A percentile compares a stretch with the other conserved stretches of the same genome.
These are phyloP conservation scores for Rhadinocentrus ornatus DNA, from an alignment of 2,797 vertebrate species.

Conservation along the genomic window DNA sequence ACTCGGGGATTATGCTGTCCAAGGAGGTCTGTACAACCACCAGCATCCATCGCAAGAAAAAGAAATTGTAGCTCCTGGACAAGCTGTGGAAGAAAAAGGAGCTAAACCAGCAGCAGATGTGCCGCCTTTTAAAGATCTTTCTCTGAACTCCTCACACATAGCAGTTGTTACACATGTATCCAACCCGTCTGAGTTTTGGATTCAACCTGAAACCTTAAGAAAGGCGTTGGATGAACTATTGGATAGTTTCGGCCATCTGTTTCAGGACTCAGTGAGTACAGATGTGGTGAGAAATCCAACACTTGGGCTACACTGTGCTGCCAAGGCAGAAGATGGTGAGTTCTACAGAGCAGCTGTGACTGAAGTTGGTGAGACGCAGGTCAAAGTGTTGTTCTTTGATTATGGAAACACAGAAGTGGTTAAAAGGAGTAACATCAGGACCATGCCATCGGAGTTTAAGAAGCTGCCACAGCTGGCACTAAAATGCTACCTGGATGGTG, in stretches of 20 bases:
- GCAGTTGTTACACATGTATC: slow-evolving; percentile 82
- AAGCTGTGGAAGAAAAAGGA: slow-evolving; percentile 26
- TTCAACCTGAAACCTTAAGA: slow-evolving; percentile 82
- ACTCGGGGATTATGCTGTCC: slow-evolving; percentile 49
- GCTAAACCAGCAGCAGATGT: slow-evolving; percentile 13
- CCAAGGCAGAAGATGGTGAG: slow-evolving; percentile 82
- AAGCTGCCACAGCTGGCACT: slow-evolving; percentile 85
- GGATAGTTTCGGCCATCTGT: slow-evolving; percentile 82
- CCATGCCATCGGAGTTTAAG: slow-evolving; percentile 83
- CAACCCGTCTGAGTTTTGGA: slow-evolving; percentile 91
- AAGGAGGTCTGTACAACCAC: slow-evolving; percentile 16
- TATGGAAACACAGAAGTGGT: slow-evolving; percentile 85
- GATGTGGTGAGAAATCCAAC: slow-evolving; percentile 75
- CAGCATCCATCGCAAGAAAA: slow-evolving; percentile 26
- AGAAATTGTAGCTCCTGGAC: slow-evolving; percentile 11
- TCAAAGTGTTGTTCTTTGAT: slow-evolving; percentile 87
- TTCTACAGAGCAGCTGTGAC: slow-evolving; percentile 87
- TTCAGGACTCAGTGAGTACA: slow-evolving; percentile 72
- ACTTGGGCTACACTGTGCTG: slow-evolving; percentile 87
- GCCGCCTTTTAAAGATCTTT: slow-evolving; percentile 63
- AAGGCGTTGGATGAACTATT: slow-evolving; percentile 82
- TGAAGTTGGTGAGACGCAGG: slow-evolving; percentile 71
- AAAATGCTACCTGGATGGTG: slow-evolving; percentile 85
- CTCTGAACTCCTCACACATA: slow-evolving; percentile 71
- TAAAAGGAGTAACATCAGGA: slow-evolving; percentile 73